A percentile compares a stretch with the other conserved stretches of the same genome.
Evolutionary conservation across 2,797 vertebrate genomes (phyloP).

Genomic region (Meda fulgida): DNA sequence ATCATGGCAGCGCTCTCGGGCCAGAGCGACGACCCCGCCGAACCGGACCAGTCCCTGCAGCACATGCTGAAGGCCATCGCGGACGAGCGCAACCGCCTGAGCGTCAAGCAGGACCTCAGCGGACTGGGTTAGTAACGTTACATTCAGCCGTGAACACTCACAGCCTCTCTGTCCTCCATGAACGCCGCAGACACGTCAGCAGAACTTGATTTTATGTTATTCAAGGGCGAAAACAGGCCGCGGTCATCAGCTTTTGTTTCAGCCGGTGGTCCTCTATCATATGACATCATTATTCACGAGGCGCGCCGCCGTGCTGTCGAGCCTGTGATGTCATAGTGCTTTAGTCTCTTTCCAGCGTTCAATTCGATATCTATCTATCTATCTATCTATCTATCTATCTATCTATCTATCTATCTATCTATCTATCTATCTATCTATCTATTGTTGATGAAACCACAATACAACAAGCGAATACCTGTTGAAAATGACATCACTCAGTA

Average conservation of each 20-base stretch:
- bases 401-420: neutral
- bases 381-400: neutral
- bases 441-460: neutral
- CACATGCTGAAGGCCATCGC: constrained; percentile 83
- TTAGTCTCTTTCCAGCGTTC: neutral
- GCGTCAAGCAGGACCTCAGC: constrained; percentile 77
- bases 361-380: neutral
- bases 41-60: constrained; percentile 79
- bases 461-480: neutral
- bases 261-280: neutral
- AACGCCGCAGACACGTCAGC: neutral
- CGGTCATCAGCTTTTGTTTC: constrained; percentile 12
- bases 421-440: neutral
- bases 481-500: neutral
- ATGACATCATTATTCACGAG: constrained; percentile 20
- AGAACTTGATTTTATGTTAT: neutral
- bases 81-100: constrained; percentile 80
- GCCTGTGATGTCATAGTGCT: constrained; percentile 20
- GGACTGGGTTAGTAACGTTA: constrained; percentile 70
- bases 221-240: neutral
- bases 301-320: neutral
- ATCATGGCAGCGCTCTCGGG: constrained; percentile 81
- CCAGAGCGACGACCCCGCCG: constrained; percentile 73
- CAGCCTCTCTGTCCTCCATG: neutral
- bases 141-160: neutral